phyloP scores from a whole-genome alignment of 64 coral and sea anemone genomes.

The Actinia tenebrosa region DNA sequence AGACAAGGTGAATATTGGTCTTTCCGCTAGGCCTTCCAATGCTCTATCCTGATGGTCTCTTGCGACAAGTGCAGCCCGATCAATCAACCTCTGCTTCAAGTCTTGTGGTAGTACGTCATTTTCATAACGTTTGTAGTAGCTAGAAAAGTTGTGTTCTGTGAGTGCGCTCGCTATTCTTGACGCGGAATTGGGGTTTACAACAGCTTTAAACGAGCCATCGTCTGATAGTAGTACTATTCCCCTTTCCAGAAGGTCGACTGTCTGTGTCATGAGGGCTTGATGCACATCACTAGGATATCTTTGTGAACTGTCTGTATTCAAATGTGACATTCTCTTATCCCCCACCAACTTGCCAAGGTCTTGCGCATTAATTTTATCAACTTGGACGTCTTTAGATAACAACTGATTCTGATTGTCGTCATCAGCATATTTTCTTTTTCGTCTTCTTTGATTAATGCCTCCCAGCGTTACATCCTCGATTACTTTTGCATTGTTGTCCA shows the following conservation, averaged over 20 bases:
- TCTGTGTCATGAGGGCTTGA: neutral
- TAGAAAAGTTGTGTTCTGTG: neutral
- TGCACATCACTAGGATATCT: neutral
- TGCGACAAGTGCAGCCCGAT: neutral
- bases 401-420: too few relatives aligned
- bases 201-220: neutral
- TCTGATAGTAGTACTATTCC: neutral
- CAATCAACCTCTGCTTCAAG: neutral
- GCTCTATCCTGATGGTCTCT: neutral
- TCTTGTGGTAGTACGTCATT: neutral
- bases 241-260: neutral
- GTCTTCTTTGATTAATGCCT: too few relatives aligned
- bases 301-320: neutral
- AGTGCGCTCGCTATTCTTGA: neutral
- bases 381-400: too few relatives aligned
- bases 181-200: neutral
- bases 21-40: neutral
- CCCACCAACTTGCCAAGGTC: too few relatives aligned
- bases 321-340: neutral
- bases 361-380: too few relatives aligned
- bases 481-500: too few relatives aligned
- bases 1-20: neutral
- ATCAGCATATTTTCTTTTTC: too few relatives aligned
- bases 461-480: too few relatives aligned
- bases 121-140: neutral